Conservation (phyloP, 2,797 vertebrate species). For the Halcyon smyrnensis region DNA sequence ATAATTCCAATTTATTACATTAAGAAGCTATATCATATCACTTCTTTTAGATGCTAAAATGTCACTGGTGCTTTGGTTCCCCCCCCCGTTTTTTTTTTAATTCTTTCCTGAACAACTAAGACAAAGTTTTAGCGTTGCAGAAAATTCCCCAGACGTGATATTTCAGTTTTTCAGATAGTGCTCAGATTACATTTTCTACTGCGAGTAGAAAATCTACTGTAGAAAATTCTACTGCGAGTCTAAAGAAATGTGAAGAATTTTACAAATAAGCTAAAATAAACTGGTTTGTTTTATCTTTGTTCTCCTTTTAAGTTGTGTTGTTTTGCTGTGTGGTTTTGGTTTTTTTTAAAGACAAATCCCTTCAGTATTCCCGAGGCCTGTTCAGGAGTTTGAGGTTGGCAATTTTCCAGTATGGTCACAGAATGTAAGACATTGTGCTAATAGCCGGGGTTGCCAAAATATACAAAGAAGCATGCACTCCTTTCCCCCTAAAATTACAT, state of each 20-base stretch:
- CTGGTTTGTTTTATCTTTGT: background rate
- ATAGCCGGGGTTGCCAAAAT: slow-evolving; percentile 6
- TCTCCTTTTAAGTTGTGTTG: background rate
- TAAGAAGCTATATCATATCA: background rate
- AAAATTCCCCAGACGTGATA: background rate
- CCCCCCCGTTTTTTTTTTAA: background rate
- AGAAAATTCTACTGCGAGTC: no score
- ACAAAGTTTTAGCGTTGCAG: background rate
- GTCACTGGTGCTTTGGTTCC: background rate
- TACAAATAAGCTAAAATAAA: background rate
- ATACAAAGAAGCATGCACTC: background rate
- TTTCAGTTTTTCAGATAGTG: background rate
- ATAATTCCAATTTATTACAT: background rate
- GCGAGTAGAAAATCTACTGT: no score
- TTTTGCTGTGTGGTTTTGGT: background rate
- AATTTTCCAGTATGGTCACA: background rate
- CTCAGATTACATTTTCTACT: background rate
- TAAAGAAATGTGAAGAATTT: background rate
- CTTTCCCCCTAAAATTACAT: background rate
- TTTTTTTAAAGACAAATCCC: background rate
- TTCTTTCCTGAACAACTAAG: background rate
- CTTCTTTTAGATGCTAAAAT: background rate
- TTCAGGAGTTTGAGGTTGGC: background rate
- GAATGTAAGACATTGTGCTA: slow-evolving; percentile 5
- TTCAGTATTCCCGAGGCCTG: background rate